Evolutionary conservation across 2,797 vertebrate genomes (phyloP), one percentile per base, ranked within the genome.

Genomic region (Hozukius guyotensis): DNA sequence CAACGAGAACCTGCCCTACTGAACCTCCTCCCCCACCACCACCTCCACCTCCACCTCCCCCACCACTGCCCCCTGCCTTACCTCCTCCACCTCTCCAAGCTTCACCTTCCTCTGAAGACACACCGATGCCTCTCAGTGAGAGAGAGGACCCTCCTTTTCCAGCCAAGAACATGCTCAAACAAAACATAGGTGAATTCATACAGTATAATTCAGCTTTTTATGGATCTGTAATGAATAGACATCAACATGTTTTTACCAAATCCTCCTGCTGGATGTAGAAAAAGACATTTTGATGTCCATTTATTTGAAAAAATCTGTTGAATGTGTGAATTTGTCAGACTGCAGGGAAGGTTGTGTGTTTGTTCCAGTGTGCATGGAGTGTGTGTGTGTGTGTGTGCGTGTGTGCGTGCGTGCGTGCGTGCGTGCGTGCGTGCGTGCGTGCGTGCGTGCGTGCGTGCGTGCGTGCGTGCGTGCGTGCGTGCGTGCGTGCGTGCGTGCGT

Each of bases 111-210:
- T 38, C 88, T 2, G 55, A 87, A n/a, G 94, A 96, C 38, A 59
- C 87, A 20, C 93, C 96, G 0, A 92, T 93, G 75, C 93, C 96
- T 25, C 90, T 92, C 72, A 93, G 91, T 18, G 85, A 95, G 4
- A 88, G 76, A 62, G 72, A 93, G 78, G 85, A 71, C 27, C 80
- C 89, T 13, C 66, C 67, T 14, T 94, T 94, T 56, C 86, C 92
- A 8, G 83, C 94, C 80, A 95, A 88, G 85, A 93, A 76, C 18
- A 91, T 77, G 64, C 89, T 95, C 69, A 94, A 91, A 87, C 96
- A 96, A 86, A 94, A 93, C 72, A 82, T 97, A 94, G 98, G 98
- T 99, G 14, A 77, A 73, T 3, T 2, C 12, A 29, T 9, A 2
- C 9, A 42, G 31, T 16, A 8, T 20, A 9, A 36, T 76, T 68